A percentile compares a stretch with the other conserved stretches of the same genome.
Conservation (phyloP, 2,797 vertebrate genomes). For the Malacoctenus gilli region DNA sequence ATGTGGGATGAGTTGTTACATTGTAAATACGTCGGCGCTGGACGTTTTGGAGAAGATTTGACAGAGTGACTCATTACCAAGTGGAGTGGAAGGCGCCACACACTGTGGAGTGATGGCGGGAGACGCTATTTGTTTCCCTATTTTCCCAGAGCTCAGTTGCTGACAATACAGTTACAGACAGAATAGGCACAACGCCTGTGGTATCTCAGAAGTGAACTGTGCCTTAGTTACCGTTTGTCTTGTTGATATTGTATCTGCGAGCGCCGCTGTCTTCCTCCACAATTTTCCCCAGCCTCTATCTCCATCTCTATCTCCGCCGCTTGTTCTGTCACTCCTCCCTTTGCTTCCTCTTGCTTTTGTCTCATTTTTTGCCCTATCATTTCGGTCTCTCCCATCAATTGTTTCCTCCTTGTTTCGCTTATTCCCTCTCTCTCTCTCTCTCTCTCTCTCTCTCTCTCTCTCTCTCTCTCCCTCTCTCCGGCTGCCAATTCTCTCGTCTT, state of each 20-base stretch:
- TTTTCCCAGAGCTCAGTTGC: slow-evolving; percentile 42
- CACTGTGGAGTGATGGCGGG: slow-evolving; percentile 31
- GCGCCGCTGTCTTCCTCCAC: slow-evolving; percentile 41
- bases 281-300: slow-evolving; percentile 37
- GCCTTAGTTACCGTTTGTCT: slow-evolving; percentile 62
- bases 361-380: slow-evolving; percentile 58
- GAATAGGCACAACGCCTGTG: slow-evolving; percentile 64
- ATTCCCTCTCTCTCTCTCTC: slow-evolving; percentile 21
- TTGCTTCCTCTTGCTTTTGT: slow-evolving; percentile 54
- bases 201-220: slow-evolving; percentile 49
- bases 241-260: slow-evolving; percentile 51
- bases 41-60: slow-evolving; percentile 54
- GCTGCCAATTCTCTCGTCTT: slow-evolving; percentile 52
- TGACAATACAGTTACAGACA: slow-evolving; percentile 66
- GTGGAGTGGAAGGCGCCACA: slow-evolving; percentile 42
- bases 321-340: slow-evolving; percentile 55
- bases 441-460: slow-evolving; percentile 28
- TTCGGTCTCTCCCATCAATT: slow-evolving; percentile 41
- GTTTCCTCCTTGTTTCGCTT: slow-evolving; percentile 13
- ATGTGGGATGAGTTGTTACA: slow-evolving; percentile 21
- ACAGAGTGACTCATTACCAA: slow-evolving; percentile 64
- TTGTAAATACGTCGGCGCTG: slow-evolving; percentile 36
- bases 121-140: slow-evolving; percentile 51
- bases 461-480: slow-evolving; percentile 19
- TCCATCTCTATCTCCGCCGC: slow-evolving; percentile 47